Conservation (phyloP, 2,797 vertebrate species). For the Chiroxiphia lanceolata region DNA sequence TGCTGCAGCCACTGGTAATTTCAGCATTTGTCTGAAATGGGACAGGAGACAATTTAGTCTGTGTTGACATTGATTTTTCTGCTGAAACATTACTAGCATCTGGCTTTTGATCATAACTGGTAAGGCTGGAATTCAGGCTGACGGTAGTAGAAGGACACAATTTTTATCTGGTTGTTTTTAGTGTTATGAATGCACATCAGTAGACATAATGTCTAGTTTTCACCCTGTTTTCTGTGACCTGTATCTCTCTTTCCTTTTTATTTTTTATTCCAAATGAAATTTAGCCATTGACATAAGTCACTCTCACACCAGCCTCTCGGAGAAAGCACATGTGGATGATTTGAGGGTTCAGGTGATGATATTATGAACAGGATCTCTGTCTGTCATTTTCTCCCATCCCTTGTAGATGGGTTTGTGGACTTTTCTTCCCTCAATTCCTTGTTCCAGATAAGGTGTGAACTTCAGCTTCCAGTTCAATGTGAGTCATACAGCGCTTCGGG, state of each 20-base stretch:
- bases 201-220: neutral
- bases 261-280: neutral
- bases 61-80: neutral
- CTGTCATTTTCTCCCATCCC: neutral
- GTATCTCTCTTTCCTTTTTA: neutral
- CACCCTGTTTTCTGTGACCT: neutral
- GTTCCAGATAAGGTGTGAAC: neutral
- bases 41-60: neutral
- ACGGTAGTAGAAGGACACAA: neutral
- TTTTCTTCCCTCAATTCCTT: neutral
- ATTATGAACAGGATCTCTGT: neutral
- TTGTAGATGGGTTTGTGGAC: neutral
- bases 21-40: rapidly evolving
- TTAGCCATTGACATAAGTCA: neutral
- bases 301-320: neutral
- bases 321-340: neutral
- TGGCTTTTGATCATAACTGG: neutral
- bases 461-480: neutral
- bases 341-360: neutral
- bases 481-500: neutral
- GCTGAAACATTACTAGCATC: neutral
- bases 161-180: neutral
- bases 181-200: neutral
- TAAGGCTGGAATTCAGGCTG: neutral
- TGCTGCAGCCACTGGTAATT: neutral